Evolutionary conservation across 2,113 vertebrate species (phyloP), one percentile per base, ranked within the genome.

Genomic region (Corydoras maculifer): DNA sequence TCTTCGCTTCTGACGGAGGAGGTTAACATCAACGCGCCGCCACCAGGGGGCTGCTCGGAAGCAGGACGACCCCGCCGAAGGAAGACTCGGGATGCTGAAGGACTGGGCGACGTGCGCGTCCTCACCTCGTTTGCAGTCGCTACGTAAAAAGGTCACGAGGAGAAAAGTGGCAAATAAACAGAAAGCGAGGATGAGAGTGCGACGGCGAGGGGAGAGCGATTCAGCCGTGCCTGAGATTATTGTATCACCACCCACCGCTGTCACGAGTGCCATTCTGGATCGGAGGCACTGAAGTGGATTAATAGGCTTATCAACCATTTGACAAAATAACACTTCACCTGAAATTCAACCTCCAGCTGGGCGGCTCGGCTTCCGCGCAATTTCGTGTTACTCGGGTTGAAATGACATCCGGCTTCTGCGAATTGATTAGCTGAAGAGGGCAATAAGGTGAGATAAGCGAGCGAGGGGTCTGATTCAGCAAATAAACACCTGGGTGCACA

Each of bases 271-370:
- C 72, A 68, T 66, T 72, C 78, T 73, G 73, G 58, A 75, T 80
- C 70, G 72, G 35, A 70, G 49, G 64, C 76, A 73, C 72, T 68
- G 57, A 70, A 75, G 78, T 79, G 69, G 73, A 80, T 73, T 75
- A 76, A 80, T 68, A 60, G 58, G 65, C 72, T 69, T 63, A 68
- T 70, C 73, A 74, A 62, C 78, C 65, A 35, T 73, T 83, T 78
- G 65, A 68, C 73, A 80, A 79, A 79, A 79, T 74, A 73, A 62
- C 75, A 78, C 75, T 76, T 70, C 71, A 78, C 75, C 67, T 74
- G 65, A 69, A 55, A 51, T 70, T 76, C 72, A 75, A 65, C 65
- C 70, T 73, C 65, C 43, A 66, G 68, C 68, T 32, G 63, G 58
- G 69, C n/a, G 59, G 58, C 29, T 62, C 50, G 11, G 60, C 55